These are phyloP conservation scores for Nothobranchius furzeri DNA, from an alignment of 2,113 vertebrate species.

Conservation along the genomic window DNA sequence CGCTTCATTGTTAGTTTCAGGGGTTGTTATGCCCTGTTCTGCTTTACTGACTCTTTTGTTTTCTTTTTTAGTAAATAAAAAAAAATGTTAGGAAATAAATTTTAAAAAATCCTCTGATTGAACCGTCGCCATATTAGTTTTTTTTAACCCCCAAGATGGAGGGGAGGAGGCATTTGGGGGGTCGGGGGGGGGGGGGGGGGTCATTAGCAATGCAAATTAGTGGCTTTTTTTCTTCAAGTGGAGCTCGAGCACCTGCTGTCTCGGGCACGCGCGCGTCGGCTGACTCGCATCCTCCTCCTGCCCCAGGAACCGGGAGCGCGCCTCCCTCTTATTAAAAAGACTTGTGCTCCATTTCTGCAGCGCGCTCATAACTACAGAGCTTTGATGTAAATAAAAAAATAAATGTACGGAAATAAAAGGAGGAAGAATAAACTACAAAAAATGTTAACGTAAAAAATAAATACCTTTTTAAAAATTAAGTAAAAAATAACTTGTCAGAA, in stretches of 20 bases:
- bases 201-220: conserved; percentile 73
- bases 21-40: too few species aligned
- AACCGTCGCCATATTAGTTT: conserved; percentile 64
- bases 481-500: too few species aligned
- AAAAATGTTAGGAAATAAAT: too few species aligned
- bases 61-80: not conserved
- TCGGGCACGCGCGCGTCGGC: conserved; percentile 46
- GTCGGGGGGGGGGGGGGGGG: not conserved
- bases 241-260: conserved; percentile 71
- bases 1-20: too few species aligned
- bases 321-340: conserved; percentile 27
- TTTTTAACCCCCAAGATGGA: conserved; percentile 57
- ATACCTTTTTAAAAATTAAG: too few species aligned
- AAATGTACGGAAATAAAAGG: not conserved
- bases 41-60: not conserved
- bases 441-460: too few species aligned
- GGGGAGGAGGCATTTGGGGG: conserved; percentile 41
- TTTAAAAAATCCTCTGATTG: not conserved
- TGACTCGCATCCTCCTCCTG: conserved; percentile 12
- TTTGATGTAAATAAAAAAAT: conserved; percentile 24
- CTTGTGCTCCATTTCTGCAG: conserved; percentile 42
- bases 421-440: not conserved
- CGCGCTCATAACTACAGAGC: conserved; percentile 11
- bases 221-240: conserved; percentile 7
- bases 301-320: conserved; percentile 28